Conservation (phyloP, 2,113 vertebrate genomes). For the Alligator sinensis region DNA sequence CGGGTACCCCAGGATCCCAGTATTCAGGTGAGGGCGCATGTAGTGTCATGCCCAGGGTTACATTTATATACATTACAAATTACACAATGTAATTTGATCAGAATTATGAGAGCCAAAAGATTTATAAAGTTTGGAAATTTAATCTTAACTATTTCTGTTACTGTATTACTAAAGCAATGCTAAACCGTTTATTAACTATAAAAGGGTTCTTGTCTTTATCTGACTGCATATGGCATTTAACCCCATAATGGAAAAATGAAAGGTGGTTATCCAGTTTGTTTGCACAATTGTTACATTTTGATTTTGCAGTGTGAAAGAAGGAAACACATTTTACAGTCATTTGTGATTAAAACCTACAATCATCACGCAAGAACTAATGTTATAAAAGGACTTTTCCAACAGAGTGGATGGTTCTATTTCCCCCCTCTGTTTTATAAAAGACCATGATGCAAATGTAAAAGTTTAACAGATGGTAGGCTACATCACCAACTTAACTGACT, state of each 20-base stretch:
- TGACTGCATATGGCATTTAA: background rate
- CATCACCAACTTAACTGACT: background rate
- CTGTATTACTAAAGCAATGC: background rate
- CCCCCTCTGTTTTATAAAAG: background rate
- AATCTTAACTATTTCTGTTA: background rate
- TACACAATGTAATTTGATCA: background rate
- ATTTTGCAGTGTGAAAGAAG: background rate
- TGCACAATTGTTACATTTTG: background rate
- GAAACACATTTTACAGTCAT: background rate
- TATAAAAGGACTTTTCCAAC: background rate
- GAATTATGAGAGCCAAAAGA: background rate
- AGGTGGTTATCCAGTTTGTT: background rate
- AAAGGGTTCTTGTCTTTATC: background rate
- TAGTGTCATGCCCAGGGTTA: no score
- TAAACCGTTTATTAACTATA: background rate
- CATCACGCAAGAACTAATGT: background rate
- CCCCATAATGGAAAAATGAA: background rate
- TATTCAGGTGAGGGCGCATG: no score
- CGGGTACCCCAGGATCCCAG: no score
- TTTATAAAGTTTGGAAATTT: conserved; percentile 6
- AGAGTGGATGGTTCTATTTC: background rate
- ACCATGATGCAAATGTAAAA: background rate
- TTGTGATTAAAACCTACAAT: background rate
- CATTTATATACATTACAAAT: no score
- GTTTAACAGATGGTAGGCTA: background rate